phyloP scores from a whole-genome alignment of 2,797 vertebrate species.

The Meriones psammophilus region DNA sequence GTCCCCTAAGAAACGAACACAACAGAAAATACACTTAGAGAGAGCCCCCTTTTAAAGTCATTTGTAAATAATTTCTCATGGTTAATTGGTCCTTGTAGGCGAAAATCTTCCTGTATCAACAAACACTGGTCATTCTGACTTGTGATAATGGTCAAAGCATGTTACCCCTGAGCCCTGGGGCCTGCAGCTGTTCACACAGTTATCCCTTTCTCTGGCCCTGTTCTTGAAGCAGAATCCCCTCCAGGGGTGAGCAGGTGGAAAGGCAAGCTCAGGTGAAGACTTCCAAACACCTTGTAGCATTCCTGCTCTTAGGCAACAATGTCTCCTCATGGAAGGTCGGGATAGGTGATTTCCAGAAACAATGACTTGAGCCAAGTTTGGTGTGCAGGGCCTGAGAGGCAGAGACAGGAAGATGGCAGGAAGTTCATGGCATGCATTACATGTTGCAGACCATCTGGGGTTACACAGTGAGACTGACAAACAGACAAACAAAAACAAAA shows the following conservation, averaged over 20 bases:
- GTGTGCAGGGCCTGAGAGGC: not conserved
- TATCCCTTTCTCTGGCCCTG: not conserved
- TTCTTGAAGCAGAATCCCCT: not conserved
- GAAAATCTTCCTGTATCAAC: slow-evolving; percentile 42
- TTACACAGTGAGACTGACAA: not conserved
- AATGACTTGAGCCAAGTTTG: not conserved
- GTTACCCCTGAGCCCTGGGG: slow-evolving; percentile 32
- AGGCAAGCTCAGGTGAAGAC: not conserved
- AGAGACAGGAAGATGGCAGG: not conserved
- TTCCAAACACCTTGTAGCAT: not conserved
- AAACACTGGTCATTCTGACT: slow-evolving; percentile 34
- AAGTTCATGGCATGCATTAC: not conserved
- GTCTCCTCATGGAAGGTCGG: not conserved
- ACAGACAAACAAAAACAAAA: not conserved
- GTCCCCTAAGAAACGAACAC: slow-evolving; percentile 58
- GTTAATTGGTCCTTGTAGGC: slow-evolving; percentile 71
- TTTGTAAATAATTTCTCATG: slow-evolving; percentile 65
- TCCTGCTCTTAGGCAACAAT: not conserved
- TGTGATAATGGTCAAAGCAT: not conserved
- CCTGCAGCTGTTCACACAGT: not conserved
- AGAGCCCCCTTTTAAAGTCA: slow-evolving; percentile 5
- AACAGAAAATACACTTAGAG: slow-evolving; percentile 39
- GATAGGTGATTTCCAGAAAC: not conserved
- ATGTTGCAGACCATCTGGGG: not conserved
- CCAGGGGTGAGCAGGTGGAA: not conserved